Base-by-base conservation (phyloP, 2,113 vertebrate species). In the Phasianus colchicus region DNA sequence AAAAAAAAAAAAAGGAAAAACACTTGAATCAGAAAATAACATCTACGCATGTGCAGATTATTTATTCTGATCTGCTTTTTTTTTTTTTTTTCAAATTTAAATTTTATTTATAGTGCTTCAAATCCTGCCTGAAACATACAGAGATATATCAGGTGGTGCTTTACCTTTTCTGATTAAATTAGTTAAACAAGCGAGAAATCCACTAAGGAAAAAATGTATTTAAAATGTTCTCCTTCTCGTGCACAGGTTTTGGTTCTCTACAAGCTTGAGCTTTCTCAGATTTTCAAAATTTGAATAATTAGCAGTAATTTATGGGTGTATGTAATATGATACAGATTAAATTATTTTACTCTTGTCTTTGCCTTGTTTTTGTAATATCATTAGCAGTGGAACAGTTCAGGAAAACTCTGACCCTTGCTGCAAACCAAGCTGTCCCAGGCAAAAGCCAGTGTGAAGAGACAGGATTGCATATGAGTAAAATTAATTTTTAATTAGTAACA, bases 131-230 rank as follows among this genome's bases (percentile, higher is more conserved):
- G 66, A 45, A 90, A 64, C 81, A 13, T 24, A 13, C 1, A 58
- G 73, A 79, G 64, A 48, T 45, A 78, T 79, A 65, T 83, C 63
- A 69, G 52, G 48, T 45, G 67, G 24, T 74, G 34, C 76, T 13
- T 13, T 71, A 83, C 52, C 64, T 93, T 93, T 88, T 72, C 76
- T 79, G 63, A 77, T 90, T 83, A 71, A 77, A 67, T 60, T n/a
- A 54, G 58, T 74, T 47, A 55, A 94, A 81, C 13, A 61, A 32
- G 6, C 20, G 21, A 43, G 10, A 89, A 76, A 13, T 87, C 64
- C 54, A 73, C 42, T 77, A 60, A 61, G 89, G 14, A 15, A 64
- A 13, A 38, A 30, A 63, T 55, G 9, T 77, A 29, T 60, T 88
- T 87, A 47, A 89, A 89, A 50, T 4, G 16, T 71, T 80, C 30